These are phyloP conservation scores for Haliclystus octoradiatus DNA, from an alignment of 30 jellyfish, hydroid and myxozoan genomes.

Conservation along the genomic window DNA sequence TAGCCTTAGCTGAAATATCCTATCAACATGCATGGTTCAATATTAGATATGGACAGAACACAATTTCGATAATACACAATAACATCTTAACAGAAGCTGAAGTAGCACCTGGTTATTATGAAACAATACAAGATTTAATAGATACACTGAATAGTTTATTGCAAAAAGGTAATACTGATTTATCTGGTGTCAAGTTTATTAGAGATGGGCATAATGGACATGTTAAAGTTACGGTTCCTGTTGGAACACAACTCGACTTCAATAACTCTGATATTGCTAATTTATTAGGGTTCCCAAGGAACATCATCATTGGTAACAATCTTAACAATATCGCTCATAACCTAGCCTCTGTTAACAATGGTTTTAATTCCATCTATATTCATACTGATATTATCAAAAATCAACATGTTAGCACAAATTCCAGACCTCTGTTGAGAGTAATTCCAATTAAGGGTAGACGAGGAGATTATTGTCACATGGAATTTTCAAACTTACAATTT, in stretches of 20 bases:
- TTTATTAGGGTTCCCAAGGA: conserved; percentile 5
- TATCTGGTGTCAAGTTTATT: too few species aligned
- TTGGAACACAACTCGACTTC: not conserved
- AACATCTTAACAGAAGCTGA: not conserved
- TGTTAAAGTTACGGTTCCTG: not conserved
- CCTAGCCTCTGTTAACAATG: conserved; percentile 1
- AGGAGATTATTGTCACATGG: not conserved
- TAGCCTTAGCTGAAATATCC: not conserved
- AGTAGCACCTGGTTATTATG: conserved; percentile 2
- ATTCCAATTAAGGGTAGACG: conserved; percentile 9
- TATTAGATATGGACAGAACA: not conserved
- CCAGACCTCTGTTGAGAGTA: conserved; percentile 12
- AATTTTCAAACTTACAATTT: conserved; percentile 7
- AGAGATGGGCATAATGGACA: not conserved
- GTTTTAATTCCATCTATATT: not conserved
- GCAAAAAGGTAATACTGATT: too few species aligned
- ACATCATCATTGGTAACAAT: not conserved
- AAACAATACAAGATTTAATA: not conserved
- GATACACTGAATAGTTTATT: not conserved
- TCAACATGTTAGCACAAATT: conserved; percentile 14
- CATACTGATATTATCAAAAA: conserved; percentile 15
- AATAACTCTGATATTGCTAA: conserved; percentile 8
- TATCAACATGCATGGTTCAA: conserved; percentile 5
- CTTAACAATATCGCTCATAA: not conserved
- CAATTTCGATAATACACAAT: not conserved